phyloP scores from a whole-genome alignment of 1,140 invertebrate species.

The Zaprionus ghesquierei region DNA sequence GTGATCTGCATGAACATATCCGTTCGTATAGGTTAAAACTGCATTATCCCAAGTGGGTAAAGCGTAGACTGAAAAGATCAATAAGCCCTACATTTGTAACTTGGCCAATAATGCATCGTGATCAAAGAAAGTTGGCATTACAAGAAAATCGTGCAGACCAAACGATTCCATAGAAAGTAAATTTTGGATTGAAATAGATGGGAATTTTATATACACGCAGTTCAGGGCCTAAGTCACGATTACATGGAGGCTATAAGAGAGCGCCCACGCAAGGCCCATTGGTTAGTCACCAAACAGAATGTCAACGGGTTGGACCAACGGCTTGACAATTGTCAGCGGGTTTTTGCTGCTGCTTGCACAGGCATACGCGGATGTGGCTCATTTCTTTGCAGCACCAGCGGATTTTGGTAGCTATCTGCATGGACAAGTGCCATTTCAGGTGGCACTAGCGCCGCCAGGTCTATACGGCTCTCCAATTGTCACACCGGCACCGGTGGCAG shows the following conservation, averaged over 20 bases:
- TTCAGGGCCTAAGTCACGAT: constrained; percentile 59
- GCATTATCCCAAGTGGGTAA: neutral
- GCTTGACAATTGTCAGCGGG: neutral
- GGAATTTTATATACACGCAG: constrained; percentile 26
- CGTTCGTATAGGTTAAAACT: neutral
- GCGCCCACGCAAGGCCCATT: constrained; percentile 8
- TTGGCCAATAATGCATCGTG: neutral
- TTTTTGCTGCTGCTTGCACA: neutral
- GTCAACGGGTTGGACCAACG: constrained; percentile 43
- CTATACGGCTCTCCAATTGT: constrained; percentile 44
- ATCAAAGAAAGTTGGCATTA: neutral
- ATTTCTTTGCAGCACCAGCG: constrained; percentile 53
- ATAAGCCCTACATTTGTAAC: neutral
- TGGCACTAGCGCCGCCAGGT: constrained; percentile 21
- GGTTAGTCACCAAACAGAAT: constrained; percentile 54
- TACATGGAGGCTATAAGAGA: constrained; percentile 59
- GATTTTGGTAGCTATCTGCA: constrained; percentile 44
- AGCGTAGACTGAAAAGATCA: too few relatives aligned
- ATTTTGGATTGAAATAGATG: constrained; percentile 14
- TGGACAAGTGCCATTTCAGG: constrained; percentile 39
- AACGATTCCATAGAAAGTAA: constrained; percentile 47
- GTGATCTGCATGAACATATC: neutral
- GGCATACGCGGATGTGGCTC: constrained; percentile 55
- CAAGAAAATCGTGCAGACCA: constrained; percentile 58
- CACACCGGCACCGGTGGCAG: constrained; percentile 51